Evolutionary conservation across 2,113 vertebrate genomes (phyloP), one percentile per base, ranked within the genome.

Genomic region (Cavia aperea): DNA sequence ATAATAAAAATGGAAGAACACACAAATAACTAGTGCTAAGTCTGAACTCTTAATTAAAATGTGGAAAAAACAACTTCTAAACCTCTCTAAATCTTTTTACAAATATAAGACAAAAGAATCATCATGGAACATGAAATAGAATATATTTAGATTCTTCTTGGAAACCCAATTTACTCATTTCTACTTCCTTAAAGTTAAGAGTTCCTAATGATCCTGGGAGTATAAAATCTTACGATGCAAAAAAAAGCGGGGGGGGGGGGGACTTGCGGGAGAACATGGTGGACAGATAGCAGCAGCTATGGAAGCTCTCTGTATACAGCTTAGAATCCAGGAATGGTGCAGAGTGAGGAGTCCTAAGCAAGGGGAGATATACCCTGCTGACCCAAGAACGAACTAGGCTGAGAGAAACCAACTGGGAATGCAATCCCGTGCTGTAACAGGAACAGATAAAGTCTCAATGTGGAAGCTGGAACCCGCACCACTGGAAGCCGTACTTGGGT

Each of bases 1-100:
- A n/a, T n/a, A 46, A 93, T 56, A 87, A 95, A 90, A 92, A 88
- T 33, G 26, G 46, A 70, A 72, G 54, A 51, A 54, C 6, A 81
- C 43, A 19, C 19, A 88, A 15, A 33, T 94, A 86, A 78, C 54
- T 62, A 82, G 16, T 29, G 36, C 51, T 65, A 92, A 84, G 26
- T 7, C 58, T 81, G 23, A 89, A 89, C 31, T 87, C 81, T 86
- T 86, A 84, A 58, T 72, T 54, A 81, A 77, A 94, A 68, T 70
- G 24, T 91, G n/a, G 31, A 63, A 56, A 81, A 85, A 73, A 79
- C 1, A 89, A 72, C 8, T 21, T 87, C 79, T 58, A 86, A 82
- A 24, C 1, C 39, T 58, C 36, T 73, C 39, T 54, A 86, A 82
- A 24, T 1, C 39, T 58, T 31, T 73, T 33, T 54, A 12, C 23